Evolutionary conservation across 2,113 vertebrate species (phyloP).

Genomic region (Anser cygnoides): DNA sequence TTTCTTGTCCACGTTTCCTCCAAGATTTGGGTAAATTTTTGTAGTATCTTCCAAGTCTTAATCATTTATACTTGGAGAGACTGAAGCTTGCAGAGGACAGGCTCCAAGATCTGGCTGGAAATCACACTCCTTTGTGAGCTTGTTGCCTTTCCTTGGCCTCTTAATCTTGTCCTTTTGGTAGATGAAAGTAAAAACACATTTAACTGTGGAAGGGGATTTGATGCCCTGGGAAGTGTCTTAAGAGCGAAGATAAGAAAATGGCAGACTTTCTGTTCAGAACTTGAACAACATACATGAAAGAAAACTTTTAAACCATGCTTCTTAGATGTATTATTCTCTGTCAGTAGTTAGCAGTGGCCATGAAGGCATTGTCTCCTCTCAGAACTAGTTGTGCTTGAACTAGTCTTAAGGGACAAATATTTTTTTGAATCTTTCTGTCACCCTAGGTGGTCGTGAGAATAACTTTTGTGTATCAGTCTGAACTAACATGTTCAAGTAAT

Average conservation of each 20-base stretch:
- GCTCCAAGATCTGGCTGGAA: not conserved
- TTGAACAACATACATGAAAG: not conserved
- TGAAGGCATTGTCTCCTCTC: not conserved
- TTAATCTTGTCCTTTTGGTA: not conserved
- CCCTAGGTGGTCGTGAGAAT: not conserved
- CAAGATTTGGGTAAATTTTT: not conserved
- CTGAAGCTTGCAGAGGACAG: not conserved
- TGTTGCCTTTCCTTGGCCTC: not conserved
- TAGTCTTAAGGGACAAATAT: not conserved
- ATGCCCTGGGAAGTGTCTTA: not conserved
- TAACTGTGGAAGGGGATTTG: not conserved
- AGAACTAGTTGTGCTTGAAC: not conserved
- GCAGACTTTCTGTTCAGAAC: not conserved
- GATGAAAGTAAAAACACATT: not conserved
- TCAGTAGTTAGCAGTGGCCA: not conserved
- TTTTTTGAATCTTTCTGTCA: not conserved
- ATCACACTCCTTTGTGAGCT: not conserved
- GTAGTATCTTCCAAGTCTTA: not conserved
- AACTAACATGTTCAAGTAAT: not conserved
- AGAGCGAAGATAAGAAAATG: not conserved
- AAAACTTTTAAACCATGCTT: not conserved
- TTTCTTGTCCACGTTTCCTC: not conserved
- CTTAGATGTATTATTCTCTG: not conserved
- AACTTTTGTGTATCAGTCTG: not conserved
- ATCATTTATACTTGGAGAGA: not conserved